Evolutionary conservation across 1,140 invertebrate species (phyloP), one percentile per base, ranked within the genome.

Genomic region (Melitaea cinxia): DNA sequence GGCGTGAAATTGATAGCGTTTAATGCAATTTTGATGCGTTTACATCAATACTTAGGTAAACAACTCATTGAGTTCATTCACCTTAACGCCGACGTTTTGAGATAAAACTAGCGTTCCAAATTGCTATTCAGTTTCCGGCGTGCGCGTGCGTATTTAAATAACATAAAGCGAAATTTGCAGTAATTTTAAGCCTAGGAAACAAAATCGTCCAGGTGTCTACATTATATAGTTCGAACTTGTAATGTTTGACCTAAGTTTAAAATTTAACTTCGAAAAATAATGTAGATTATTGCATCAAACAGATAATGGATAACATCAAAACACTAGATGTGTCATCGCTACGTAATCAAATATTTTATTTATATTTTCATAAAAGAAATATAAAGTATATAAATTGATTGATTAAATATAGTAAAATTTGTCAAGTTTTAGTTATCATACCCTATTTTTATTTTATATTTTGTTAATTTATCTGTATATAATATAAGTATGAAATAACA

Each of bases 21-120:
- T 42, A 42, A 47, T 47, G 42, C 42, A 47, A 47, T 47, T 39
- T 47, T 47, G 5, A 23, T 47, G 21, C 17, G 9, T 21, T 47
- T 47, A 24, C 23, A 47, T 47, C 9, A 47, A 23, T 47, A 47
- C 9, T 47, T 47, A 21, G 10, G 17, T 47, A 30, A 19, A 50
- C 9, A 33, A 10, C 21, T 33, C 50, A 14, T 47, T 35, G 45
- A 72, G 84, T 77, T 83, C 81, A 77, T 57, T 52, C 57, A 85
- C 82, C 82, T 74, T 66, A 57, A 66, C 75, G 70, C 77, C 76
- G 77, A 82, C 76, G 77, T 76, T 81, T 78, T 73, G 58, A 70
- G 68, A 73, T 78, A 74, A 68, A 80, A 74, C 73, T 78, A 76
- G 75, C 75, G 66, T 68, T 72, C 75, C 63, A 69, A 82, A 83